Conservation (phyloP, 2,888 invertebrate genomes). For the Parelbella ahira region DNA sequence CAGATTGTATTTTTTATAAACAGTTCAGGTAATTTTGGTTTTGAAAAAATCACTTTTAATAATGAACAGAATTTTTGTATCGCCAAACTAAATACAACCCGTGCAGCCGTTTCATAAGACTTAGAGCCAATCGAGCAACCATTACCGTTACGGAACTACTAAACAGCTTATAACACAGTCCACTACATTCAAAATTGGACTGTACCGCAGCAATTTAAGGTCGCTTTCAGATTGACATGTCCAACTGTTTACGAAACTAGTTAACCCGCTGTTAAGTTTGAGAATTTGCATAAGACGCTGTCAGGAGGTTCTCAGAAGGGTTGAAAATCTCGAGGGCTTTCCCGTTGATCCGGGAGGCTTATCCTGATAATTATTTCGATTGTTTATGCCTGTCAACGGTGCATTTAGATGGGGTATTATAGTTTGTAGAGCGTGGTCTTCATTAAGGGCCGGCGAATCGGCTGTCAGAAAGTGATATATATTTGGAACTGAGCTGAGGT, state of each 20-base stretch:
- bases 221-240: conserved; percentile 24
- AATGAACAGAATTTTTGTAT: no score
- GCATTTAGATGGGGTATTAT: conserved; percentile 79
- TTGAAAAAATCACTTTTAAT: no score
- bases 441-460: conserved; percentile 49
- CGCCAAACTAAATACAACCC: conserved; percentile 51
- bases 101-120: conserved; percentile 53
- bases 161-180: conserved; percentile 33
- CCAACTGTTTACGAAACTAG: conserved; percentile 18
- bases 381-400: conserved; percentile 79
- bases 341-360: conserved; percentile 69
- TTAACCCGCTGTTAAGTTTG: conserved; percentile 49
- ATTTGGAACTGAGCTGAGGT: conserved; percentile 40
- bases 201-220: conserved; percentile 9
- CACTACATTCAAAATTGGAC: conserved; percentile 28
- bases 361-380: conserved; percentile 81
- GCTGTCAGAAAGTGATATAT: conserved; percentile 66
- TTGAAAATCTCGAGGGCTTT: conserved; percentile 75
- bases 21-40: no score
- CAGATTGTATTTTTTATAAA: no score
- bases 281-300: conserved; percentile 79
- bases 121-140: conserved; percentile 71
- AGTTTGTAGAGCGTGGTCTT: conserved; percentile 73
- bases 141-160: conserved; percentile 40
- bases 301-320: conserved; percentile 69